phyloP scores from a whole-genome alignment of 2,113 vertebrate genomes.

The Calidris pugnax region DNA sequence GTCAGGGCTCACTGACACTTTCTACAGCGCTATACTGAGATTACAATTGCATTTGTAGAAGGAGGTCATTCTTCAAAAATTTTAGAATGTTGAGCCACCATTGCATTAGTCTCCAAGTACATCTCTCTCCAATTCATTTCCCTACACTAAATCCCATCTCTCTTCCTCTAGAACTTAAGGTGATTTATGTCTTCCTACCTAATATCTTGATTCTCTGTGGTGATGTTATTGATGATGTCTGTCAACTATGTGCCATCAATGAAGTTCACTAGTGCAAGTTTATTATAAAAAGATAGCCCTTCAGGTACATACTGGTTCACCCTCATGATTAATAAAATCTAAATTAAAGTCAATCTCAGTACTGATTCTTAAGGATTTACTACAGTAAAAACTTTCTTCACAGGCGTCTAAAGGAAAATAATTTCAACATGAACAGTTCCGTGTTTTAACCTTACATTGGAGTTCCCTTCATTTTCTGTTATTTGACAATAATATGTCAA shows the following conservation, averaged over 20 bases:
- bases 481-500: not conserved
- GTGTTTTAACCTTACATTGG: not conserved
- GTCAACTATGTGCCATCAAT: not conserved
- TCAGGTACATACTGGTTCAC: not conserved
- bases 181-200: not conserved
- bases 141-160: not conserved
- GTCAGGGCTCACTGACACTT: not conserved
- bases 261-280: not conserved
- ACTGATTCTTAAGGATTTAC: not conserved
- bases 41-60: not conserved
- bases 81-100: not conserved
- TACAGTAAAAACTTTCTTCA: not conserved
- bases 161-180: not conserved
- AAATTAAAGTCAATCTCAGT: not conserved
- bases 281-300: not conserved
- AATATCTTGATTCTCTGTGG: not conserved
- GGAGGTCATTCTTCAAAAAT: not conserved
- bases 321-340: not conserved
- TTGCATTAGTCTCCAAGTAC: not conserved
- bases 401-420: not conserved
- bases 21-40: not conserved
- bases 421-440: not conserved
- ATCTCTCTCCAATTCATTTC: not conserved
- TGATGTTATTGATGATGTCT: not conserved
- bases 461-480: not conserved